Evolutionary conservation across 2,797 vertebrate species (phyloP).

Genomic region (Rallus crepitans): DNA sequence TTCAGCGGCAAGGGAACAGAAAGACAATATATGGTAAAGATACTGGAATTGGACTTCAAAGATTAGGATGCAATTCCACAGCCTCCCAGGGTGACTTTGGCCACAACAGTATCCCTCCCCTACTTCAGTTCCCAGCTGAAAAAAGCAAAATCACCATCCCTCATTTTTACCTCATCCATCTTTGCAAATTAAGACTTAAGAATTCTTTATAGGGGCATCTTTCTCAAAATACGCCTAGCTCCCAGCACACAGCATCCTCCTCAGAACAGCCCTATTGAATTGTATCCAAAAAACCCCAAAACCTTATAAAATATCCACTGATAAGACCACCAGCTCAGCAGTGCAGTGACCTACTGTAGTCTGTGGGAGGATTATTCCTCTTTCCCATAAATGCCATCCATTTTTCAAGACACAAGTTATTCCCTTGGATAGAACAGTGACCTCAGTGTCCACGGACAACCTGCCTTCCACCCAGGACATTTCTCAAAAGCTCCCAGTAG

Average conservation of each 20-base stretch:
- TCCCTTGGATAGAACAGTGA: background rate
- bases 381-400: conserved; percentile 13
- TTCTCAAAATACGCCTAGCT: conserved; percentile 10
- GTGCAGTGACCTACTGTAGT: conserved; percentile 41
- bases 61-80: conserved; percentile 18
- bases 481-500: conserved; percentile 4
- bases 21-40: background rate
- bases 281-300: background rate
- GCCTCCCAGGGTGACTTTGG: conserved; percentile 47
- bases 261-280: conserved; percentile 18
- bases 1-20: background rate
- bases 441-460: background rate
- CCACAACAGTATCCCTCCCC: conserved; percentile 45
- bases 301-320: conserved; percentile 30
- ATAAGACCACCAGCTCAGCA: conserved; percentile 54
- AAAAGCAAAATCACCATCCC: conserved; percentile 9
- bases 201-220: conserved; percentile 34
- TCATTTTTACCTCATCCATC: conserved; percentile 34
- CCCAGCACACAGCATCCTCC: conserved; percentile 7
- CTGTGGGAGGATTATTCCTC: conserved; percentile 26
- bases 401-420: conserved; percentile 19
- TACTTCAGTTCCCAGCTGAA: conserved; percentile 11
- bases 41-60: conserved; percentile 41
- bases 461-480: background rate
- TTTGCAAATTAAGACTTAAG: background rate